These are phyloP conservation scores for Notiomystis cincta DNA, from an alignment of 2,113 vertebrate species.

Conservation along the genomic window DNA sequence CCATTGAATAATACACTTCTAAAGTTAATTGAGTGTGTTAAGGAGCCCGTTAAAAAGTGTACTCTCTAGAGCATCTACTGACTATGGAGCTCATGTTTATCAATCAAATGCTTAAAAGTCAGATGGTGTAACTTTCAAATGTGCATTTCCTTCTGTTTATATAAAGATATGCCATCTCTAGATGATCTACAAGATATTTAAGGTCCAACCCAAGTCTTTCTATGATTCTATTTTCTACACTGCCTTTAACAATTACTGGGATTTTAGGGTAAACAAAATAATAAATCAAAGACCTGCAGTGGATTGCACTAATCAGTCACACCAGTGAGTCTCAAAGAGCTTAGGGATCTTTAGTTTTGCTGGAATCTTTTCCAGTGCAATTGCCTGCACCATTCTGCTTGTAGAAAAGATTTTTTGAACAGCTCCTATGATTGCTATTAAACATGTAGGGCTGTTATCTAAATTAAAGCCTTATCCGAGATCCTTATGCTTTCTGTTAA, in stretches of 20 bases:
- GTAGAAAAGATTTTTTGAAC: neutral
- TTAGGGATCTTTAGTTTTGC: neutral
- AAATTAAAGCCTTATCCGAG: neutral
- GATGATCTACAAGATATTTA: neutral
- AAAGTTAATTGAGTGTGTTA: neutral
- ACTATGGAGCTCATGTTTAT: neutral
- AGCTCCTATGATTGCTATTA: neutral
- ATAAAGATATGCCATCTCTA: neutral
- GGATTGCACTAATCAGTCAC: neutral
- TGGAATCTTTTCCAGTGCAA: neutral
- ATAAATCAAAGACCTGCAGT: neutral
- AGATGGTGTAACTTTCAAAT: neutral
- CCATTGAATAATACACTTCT: neutral
- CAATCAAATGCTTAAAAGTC: neutral
- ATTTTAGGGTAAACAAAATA: neutral
- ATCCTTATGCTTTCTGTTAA: slow-evolving; percentile 3
- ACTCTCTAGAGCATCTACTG: neutral
- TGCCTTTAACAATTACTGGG: neutral
- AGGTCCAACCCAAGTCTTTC: neutral
- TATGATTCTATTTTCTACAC: neutral
- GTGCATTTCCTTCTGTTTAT: neutral
- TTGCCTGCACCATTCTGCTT: neutral
- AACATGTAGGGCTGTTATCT: neutral
- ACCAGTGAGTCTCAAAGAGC: neutral
- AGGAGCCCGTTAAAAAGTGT: neutral